These are phyloP conservation scores for Oreohelix idahoensis DNA, from an alignment of 1,140 invertebrate species.

Conservation along the genomic window DNA sequence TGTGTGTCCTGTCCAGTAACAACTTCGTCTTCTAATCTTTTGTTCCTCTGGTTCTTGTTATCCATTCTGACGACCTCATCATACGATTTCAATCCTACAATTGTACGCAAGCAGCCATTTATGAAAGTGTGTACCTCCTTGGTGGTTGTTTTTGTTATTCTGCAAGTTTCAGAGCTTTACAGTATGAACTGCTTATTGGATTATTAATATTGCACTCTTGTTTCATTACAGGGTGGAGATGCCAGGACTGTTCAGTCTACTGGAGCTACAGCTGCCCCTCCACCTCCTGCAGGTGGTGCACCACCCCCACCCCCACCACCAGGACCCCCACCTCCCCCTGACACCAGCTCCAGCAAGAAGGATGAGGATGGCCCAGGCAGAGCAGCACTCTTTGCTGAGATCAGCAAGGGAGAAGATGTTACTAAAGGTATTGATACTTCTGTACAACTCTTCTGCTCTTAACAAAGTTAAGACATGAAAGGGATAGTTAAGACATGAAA, in stretches of 20 bases:
- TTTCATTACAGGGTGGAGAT: slow-evolving; percentile 53
- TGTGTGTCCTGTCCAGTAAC: too few relatives aligned
- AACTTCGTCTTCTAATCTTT: too few relatives aligned
- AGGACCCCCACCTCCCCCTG: slow-evolving; percentile 74
- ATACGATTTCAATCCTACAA: too few relatives aligned
- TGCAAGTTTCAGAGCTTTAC: too few relatives aligned
- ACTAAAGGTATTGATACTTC: slow-evolving; percentile 81
- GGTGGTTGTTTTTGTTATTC: too few relatives aligned
- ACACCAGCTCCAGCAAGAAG: slow-evolving; percentile 74
- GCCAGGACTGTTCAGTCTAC: slow-evolving; percentile 58
- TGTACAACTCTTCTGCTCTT: not conserved
- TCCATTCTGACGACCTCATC: too few relatives aligned
- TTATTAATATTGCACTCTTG: not conserved
- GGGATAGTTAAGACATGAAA: too few relatives aligned
- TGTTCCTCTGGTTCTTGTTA: too few relatives aligned
- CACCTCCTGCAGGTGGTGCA: slow-evolving; percentile 68
- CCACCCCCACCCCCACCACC: slow-evolving; percentile 70
- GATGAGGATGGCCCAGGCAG: slow-evolving; percentile 44
- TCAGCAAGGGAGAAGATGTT: slow-evolving; percentile 93
- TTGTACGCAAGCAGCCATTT: too few relatives aligned
- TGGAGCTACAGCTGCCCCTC: slow-evolving; percentile 67
- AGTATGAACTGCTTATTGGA: too few relatives aligned
- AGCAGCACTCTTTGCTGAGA: slow-evolving; percentile 85
- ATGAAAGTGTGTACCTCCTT: too few relatives aligned
- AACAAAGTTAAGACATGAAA: too few relatives aligned